phyloP scores from a whole-genome alignment of 2,797 vertebrate genomes.

The Pangasius larnaudii region DNA sequence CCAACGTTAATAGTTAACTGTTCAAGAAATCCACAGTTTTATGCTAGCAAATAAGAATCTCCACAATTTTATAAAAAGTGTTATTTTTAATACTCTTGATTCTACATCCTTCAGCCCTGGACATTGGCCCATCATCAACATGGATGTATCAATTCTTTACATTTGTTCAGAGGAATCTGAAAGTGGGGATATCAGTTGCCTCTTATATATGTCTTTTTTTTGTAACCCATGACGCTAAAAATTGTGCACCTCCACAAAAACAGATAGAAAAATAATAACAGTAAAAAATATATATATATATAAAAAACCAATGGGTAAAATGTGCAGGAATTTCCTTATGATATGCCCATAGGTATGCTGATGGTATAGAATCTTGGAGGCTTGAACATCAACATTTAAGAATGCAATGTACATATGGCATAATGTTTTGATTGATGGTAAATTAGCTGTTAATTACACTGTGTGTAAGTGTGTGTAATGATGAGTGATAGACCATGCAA shows the following conservation, averaged over 20 bases:
- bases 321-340: not conserved
- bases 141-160: not conserved
- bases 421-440: not conserved
- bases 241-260: not conserved
- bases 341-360: not conserved
- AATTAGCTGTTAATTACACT: not conserved
- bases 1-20: not conserved
- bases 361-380: not conserved
- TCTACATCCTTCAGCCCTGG: not conserved
- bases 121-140: not conserved
- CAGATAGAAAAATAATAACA: not conserved
- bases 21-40: not conserved
- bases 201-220: not conserved
- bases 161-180: not conserved
- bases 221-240: not conserved
- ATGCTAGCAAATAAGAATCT: not conserved
- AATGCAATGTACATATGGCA: not conserved
- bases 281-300: not conserved
- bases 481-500: not conserved
- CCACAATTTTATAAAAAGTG: not conserved
- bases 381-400: not conserved
- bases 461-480: not conserved
- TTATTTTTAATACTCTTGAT: not conserved
- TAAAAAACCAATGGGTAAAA: not conserved
- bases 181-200: not conserved